These are phyloP conservation scores for Boleophthalmus pectinirostris DNA, from an alignment of 2,113 vertebrate genomes.

Conservation along the genomic window DNA sequence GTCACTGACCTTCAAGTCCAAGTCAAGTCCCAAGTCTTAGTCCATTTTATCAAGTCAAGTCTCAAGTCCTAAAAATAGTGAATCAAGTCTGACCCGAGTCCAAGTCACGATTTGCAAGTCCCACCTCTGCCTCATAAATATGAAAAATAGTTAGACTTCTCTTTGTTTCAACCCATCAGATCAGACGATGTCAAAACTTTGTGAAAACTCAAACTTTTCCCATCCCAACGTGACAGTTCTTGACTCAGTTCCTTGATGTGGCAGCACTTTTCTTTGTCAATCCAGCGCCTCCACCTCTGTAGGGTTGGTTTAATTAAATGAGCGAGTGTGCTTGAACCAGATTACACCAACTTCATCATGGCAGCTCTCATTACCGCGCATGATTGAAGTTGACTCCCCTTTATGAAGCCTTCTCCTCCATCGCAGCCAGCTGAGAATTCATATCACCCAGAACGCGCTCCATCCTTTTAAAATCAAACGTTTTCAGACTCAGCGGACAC, in stretches of 20 bases:
- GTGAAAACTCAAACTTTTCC: neutral
- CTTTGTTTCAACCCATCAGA: neutral
- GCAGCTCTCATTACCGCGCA: slow-evolving; percentile 11
- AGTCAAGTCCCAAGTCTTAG: too few relatives aligned
- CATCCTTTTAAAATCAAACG: slow-evolving; percentile 22
- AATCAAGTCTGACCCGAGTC: too few relatives aligned
- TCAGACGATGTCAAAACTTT: neutral
- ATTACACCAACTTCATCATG: slow-evolving; percentile 32
- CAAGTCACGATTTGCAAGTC: too few relatives aligned
- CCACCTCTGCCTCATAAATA: too few relatives aligned
- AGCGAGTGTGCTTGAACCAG: neutral
- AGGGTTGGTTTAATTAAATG: slow-evolving; percentile 9
- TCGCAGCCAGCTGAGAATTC: slow-evolving; percentile 20
- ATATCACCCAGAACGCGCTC: slow-evolving; percentile 9
- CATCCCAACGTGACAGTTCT: neutral
- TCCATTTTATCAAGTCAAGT: too few relatives aligned
- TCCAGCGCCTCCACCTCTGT: neutral
- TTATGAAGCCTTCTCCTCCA: slow-evolving; percentile 23
- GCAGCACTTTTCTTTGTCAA: slow-evolving; percentile 1
- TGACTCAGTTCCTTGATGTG: neutral
- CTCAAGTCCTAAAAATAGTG: too few relatives aligned
- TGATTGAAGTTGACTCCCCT: slow-evolving; percentile 33
- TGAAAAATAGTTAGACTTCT: too few relatives aligned
- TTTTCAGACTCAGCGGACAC: slow-evolving; percentile 11
- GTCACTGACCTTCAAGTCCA: too few relatives aligned